Conservation (phyloP, 2,797 vertebrate species). For the Rhadinocentrus ornatus region DNA sequence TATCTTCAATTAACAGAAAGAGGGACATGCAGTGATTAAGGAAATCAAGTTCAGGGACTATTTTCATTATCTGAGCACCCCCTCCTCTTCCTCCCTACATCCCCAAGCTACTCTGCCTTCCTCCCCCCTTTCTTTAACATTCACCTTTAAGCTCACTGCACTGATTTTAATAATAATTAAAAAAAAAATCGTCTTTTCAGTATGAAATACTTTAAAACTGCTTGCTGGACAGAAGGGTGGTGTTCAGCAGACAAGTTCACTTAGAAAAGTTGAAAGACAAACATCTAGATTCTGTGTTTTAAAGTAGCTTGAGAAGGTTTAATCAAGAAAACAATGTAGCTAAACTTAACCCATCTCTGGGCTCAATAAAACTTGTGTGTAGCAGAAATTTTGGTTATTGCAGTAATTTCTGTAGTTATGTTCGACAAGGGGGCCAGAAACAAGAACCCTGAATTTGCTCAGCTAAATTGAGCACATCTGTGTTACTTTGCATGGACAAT, state of each 20-base stretch:
- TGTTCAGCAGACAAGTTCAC: background rate
- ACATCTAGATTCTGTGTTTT: background rate
- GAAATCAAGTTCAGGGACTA: constrained; percentile 83
- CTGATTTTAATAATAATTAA: constrained; percentile 59
- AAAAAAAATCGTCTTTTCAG: constrained; percentile 18
- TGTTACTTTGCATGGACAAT: too few species aligned
- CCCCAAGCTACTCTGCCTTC: constrained; percentile 18
- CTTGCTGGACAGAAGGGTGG: background rate
- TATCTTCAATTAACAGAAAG: constrained; percentile 87
- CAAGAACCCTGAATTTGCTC: too few species aligned
- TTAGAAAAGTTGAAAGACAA: too few species aligned
- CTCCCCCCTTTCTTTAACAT: constrained; percentile 69
- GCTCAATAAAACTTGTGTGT: too few species aligned
- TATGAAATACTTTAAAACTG: background rate
- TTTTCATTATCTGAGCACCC: constrained; percentile 79
- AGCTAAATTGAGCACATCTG: too few species aligned
- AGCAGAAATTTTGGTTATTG: too few species aligned
- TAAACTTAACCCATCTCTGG: too few species aligned
- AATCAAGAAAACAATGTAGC: too few species aligned
- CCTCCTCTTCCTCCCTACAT: background rate
- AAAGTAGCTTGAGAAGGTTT: background rate
- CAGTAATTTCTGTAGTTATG: too few species aligned
- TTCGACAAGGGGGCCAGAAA: too few species aligned
- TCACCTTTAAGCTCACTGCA: constrained; percentile 80
- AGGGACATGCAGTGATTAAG: constrained; percentile 87